These are phyloP conservation scores for Fukomys damarensis DNA, from an alignment of 2,113 vertebrate species.

Conservation along the genomic window DNA sequence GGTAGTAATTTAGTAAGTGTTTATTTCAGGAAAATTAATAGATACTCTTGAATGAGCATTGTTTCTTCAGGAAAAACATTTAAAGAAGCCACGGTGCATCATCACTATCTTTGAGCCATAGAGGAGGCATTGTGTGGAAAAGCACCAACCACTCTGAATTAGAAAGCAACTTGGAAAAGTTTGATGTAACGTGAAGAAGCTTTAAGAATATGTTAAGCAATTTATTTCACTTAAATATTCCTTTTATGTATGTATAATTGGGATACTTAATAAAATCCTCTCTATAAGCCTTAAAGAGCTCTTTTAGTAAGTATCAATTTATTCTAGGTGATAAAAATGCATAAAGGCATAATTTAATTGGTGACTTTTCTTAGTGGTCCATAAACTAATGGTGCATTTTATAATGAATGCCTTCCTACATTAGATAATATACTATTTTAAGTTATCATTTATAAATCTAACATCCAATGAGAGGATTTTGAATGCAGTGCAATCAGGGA, in stretches of 20 bases:
- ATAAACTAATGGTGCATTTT: slow-evolving; percentile 46
- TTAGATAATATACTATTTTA: background rate
- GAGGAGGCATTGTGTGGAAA: background rate
- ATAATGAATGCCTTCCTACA: background rate
- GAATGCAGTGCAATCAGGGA: background rate
- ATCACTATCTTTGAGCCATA: background rate
- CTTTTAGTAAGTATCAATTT: background rate
- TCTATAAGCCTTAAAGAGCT: slow-evolving; percentile 9
- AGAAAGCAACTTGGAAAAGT: background rate
- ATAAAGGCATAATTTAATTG: slow-evolving; percentile 4
- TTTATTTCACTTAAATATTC: background rate
- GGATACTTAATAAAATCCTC: background rate
- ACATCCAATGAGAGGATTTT: background rate
- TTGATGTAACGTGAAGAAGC: background rate
- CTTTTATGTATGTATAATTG: background rate
- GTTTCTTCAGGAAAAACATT: background rate
- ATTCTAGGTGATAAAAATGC: background rate
- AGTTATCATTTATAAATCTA: background rate
- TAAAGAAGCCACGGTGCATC: background rate
- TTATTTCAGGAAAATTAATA: background rate
- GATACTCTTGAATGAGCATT: background rate
- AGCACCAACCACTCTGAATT: background rate
- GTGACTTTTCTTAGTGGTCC: background rate
- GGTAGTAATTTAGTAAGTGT: background rate
- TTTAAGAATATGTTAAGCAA: background rate